Conservation (phyloP, 2,888 invertebrate species). For the Tiliacea aurago region DNA sequence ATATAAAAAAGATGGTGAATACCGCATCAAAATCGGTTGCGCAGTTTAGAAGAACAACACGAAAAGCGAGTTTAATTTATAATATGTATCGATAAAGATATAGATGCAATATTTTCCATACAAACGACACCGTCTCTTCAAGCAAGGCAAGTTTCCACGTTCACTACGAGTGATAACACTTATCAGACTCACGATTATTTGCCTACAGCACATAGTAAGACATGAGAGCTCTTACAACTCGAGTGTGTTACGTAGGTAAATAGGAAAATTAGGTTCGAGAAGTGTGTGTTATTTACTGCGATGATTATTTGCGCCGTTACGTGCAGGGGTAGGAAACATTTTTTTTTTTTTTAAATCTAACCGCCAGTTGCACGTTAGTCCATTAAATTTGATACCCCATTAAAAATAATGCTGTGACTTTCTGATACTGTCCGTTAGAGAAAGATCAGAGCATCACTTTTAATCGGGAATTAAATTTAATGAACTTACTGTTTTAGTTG, state of each 20-base stretch:
- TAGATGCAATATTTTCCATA: neutral
- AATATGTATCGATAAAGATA: neutral
- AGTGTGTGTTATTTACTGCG: constrained; percentile 5
- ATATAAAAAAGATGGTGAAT: too few species aligned
- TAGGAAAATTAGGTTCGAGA: constrained; percentile 42
- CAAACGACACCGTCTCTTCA: constrained; percentile 20
- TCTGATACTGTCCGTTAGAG: too few species aligned
- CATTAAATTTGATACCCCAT: too few species aligned
- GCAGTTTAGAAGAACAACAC: neutral
- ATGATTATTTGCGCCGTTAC: constrained; percentile 24
- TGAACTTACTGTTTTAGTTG: too few species aligned
- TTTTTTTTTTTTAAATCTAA: neutral
- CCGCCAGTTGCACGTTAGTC: too few species aligned
- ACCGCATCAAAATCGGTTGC: neutral
- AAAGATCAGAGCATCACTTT: too few species aligned
- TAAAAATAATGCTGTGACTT: too few species aligned
- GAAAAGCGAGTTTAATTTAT: neutral
- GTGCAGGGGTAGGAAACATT: constrained; percentile 23
- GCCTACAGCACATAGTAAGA: constrained; percentile 14
- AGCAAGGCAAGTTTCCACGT: constrained; percentile 30
- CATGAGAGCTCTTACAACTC: constrained; percentile 22
- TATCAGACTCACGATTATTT: constrained; percentile 42
- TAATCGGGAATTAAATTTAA: too few species aligned
- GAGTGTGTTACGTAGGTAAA: constrained; percentile 52
- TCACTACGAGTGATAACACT: constrained; percentile 34